Base-by-base conservation (phyloP, 2,888 invertebrate species). In the Mythimna ferrago region DNA sequence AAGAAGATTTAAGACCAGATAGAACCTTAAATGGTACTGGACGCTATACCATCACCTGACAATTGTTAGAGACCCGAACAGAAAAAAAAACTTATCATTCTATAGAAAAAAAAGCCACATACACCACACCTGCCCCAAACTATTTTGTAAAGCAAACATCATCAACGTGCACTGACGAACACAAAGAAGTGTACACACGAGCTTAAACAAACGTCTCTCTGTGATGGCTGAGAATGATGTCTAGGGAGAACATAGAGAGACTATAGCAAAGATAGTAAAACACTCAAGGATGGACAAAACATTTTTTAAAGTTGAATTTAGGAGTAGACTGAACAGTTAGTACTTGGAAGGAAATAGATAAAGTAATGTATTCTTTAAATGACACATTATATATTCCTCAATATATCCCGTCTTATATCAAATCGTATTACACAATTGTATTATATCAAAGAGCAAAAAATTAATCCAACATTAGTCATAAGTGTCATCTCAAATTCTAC, bases 61-160 rank as follows among this genome's bases (percentile, higher is more conserved):
- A 2, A 48, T 26, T 53, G 10, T 32, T n/a, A 57, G 53, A 54
- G 44, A 10, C 3, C 0, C 4, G 0, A 54, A 41, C 32, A 16
- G 2, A 66, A 51, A 79, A 11, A 66, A 66, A 60, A 61, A 44
- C 14, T 35, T 9, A 63, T 10, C 14, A 51, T 68, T 70, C 10
- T 4, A 53, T 57, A 64, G 63, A 53, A 69, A 71, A 69, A 71
- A 60, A 63, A 56, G n/a, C 0, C 56, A 56, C 38, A 35, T 41
- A 53, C 21, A 62, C 56, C 26, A 71, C 68, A 78, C 68, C 83
- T 80, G 74, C 73, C 65, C 71, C 83, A 84, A 87, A 88, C 84
- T 82, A 85, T 87, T 89, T 81, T 76, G 78, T 67, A 85, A 82
- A 77, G 73, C 80, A 89, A 88, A 89, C 86, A 86, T 73, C 76